Evolutionary conservation across 2,113 vertebrate genomes (phyloP), one percentile per base, ranked within the genome.

Genomic region (Empidonax traillii): DNA sequence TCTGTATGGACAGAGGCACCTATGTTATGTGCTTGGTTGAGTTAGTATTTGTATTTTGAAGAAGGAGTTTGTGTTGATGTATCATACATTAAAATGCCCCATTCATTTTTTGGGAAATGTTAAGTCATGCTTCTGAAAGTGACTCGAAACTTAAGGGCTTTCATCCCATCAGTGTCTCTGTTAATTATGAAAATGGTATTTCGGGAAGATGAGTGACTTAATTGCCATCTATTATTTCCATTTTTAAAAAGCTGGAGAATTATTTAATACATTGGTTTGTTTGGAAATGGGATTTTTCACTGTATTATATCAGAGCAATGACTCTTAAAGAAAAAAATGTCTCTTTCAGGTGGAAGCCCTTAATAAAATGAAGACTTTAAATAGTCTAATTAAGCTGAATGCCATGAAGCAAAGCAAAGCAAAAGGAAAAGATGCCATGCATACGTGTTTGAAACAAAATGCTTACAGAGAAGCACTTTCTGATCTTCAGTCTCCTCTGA

Each of bases 341-440:
- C 31, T 95, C 78, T 98, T 98, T 88, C 97, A 99, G 99, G 99
- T 99, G 96, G 99, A 99, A 97, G 99, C 99, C 27, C 98, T 99
- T 91, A 99, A 98, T 97, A 99, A 99, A 89, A 98, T 99, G 94
- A 99, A 99, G 97, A 99, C 99, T 19, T 98, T 99, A 95, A 99
- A 99, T 75, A 98, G 98, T 92, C 96, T 99, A 43, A 99, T 99
- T 84, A 99, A 99, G 95, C 96, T 99, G 91, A 99, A 99, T 93
- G 98, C 99, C 71, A 85, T 99, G 97, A 99, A 99, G 93, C 98
- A 95, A 96, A 98, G 94, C 98, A 99, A 93, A 98, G 98, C 97
- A 98, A 99, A 98, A 98, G 98, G 97, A 97, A 99, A 98, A 98
- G 99, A 99, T 86, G 98, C 99, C 63, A 99, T 99, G 99, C 98